Base-by-base conservation (phyloP, 1,140 invertebrate species). In the Dreissena rostriformis region DNA sequence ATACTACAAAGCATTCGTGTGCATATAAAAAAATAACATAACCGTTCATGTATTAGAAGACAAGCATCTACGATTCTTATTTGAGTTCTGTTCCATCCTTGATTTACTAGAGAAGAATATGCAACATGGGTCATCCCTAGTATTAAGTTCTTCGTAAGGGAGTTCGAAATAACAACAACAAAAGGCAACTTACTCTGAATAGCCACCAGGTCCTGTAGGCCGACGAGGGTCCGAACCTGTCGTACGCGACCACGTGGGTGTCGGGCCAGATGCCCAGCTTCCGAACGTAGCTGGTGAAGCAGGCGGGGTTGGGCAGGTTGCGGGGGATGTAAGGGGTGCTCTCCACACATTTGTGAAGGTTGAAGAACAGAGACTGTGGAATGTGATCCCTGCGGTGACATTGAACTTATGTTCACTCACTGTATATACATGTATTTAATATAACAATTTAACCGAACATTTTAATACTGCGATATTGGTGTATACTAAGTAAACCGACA, bases 191-290 rank as follows among this genome's bases (percentile, higher is more conserved):
- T 85, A 92, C 91, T 87, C 89, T 88, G 49, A 92, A 91, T 6
- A 91, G 28, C 90, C 90, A 92, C 90, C 90, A 91, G 39, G 89
- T 88, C 63, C 89, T 86, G 19, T 89, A 75, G 8, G 90, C 86
- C 12, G 87, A 81, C 1, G 79, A 22, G n/a, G 76, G 84, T 66
- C 87, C 85, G 52, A 86, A 75, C 70, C 88, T 87, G 70, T 92
- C 91, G 74, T 91, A 91, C 2, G 87, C 86, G 22, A 92, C 77
- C 52, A 92, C 84, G 78, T 92, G 90, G 7, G 89, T 92, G 82
- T 90, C 67, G 28, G 86, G 83, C 53, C 77, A 84, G 24, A 92
- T 84, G 0, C 90, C 91, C 2, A 92, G 66, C 72, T 75, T 79
- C 68, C 90, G 86, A 10, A 90, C 84, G 73, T 90, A 90, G 24